Evolutionary conservation across 2,797 vertebrate genomes (phyloP), one percentile per base, ranked within the genome.

Genomic region (Podargus strigoides): DNA sequence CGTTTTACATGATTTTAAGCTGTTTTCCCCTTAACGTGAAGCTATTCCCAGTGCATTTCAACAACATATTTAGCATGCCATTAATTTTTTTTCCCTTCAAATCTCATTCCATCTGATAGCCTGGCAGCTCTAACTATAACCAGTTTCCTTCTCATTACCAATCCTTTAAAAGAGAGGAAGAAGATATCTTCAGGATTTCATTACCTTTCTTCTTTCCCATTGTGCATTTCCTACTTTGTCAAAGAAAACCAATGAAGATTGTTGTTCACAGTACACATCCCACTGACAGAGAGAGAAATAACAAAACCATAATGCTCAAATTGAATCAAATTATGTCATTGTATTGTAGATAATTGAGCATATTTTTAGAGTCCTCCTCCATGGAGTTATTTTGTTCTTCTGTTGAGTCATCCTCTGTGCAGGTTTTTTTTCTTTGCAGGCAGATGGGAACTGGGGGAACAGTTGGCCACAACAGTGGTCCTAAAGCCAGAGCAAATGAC

Each of bases 71-170:
- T 96, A 97, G 90, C 94, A 96, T 76, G 55, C 68, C 94, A 94
- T 97, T 95, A 92, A 73, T 95, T 92, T 93, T 78, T 69, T 87
- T 53, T 36, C 36, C 75, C 52, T 79, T 93, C 86, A 91, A 74
- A 94, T 94, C 62, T 95, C 87, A 85, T 97, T 97, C 88, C 93
- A 73, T 95, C 90, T 87, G 95, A 92, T 73, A 96, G 68, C 73
- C 76, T 94, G 84, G 94, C 63, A 96, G 70, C 82, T 95, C 92
- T 91, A 82, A 94, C 85, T 76, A 50, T 67, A 85, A 92, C 75
- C 73, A 76, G 69, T 75, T 94, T 85, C 70, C 76, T 82, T 83
- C 85, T 97, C 84, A 69, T 95, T 97, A 81, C 58, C n/a, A 87
- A 37, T 34, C 34, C 7, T 87, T 95, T 93, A 73, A 93, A 83